These are phyloP conservation scores for Calliphora vicina DNA, from an alignment of 1,140 invertebrate species.

Conservation along the genomic window DNA sequence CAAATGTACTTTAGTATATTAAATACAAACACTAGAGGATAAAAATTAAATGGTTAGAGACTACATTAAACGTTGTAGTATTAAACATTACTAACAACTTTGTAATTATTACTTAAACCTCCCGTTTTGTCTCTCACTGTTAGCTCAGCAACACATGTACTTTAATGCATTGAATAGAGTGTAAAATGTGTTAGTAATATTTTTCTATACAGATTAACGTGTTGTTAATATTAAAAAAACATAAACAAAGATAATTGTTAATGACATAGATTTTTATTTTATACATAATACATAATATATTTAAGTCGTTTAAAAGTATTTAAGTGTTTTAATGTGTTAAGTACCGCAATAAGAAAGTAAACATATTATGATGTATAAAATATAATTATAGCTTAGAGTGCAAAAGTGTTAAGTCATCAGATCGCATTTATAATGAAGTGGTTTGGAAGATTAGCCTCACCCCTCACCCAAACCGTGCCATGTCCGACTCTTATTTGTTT, in stretches of 20 bases:
- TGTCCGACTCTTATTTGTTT: too few relatives aligned
- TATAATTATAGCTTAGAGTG: too few relatives aligned
- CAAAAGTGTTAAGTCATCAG: too few relatives aligned
- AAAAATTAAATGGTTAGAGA: background rate
- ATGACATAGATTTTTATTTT: slow-evolving; percentile 6
- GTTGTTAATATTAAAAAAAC: background rate
- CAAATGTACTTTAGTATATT: background rate
- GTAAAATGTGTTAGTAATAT: slow-evolving; percentile 11
- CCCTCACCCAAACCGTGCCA: too few relatives aligned
- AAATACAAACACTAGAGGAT: background rate
- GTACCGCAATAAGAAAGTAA: background rate
- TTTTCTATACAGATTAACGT: background rate
- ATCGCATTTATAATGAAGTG: too few relatives aligned
- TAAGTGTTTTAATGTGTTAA: background rate
- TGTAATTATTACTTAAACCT: too few relatives aligned
- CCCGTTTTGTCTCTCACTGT: background rate
- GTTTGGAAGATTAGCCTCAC: too few relatives aligned
- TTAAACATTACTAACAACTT: too few relatives aligned
- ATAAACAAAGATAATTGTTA: background rate
- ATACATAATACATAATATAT: too few relatives aligned
- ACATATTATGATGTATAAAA: too few relatives aligned
- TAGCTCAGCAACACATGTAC: background rate
- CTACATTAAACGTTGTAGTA: too few relatives aligned
- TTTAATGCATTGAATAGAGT: background rate
- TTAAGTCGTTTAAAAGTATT: background rate